Percentiles rank a stretch among this genome's conserved stretches.
Conservation (phyloP, 2,797 vertebrate species). For the Phataginus tetradactyla region DNA sequence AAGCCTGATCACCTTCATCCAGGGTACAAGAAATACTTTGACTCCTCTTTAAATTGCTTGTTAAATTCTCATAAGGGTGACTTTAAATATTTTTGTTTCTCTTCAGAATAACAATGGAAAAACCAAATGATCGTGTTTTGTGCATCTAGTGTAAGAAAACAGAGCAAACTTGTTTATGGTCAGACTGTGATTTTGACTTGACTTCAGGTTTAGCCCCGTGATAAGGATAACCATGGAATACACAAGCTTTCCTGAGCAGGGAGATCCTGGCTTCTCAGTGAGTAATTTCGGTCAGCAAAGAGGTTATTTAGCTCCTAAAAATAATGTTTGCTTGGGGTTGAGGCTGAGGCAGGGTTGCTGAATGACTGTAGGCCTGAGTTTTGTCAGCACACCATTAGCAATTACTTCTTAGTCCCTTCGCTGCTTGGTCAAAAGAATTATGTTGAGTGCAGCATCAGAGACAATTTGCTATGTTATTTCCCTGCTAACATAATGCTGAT, state of each 20-base stretch:
- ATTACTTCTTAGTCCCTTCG: conserved; percentile 65
- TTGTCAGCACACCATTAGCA: conserved; percentile 23
- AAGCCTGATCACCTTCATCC: conserved; percentile 26
- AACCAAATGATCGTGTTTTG: conserved; percentile 52
- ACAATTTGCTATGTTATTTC: conserved; percentile 63
- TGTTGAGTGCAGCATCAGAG: conserved; percentile 66
- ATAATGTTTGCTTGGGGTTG: conserved; percentile 63
- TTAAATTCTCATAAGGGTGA: conserved; percentile 32
- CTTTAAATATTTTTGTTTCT: conserved; percentile 70
- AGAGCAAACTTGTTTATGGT: conserved; percentile 73
- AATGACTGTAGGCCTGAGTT: conserved; percentile 38
- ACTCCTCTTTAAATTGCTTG: conserved; percentile 40
- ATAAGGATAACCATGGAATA: conserved; percentile 47
- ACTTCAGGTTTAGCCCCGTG: conserved; percentile 32
- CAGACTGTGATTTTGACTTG: conserved; percentile 60
- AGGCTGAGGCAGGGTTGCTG: conserved; percentile 36
- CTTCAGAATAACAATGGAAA: conserved; percentile 54
- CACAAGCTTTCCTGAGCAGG: conserved; percentile 32
- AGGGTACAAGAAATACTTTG: conserved; percentile 49
- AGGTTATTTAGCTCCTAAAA: conserved; percentile 76
- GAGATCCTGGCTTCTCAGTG: conserved; percentile 62
- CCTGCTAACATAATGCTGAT: neutral
- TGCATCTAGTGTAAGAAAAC: conserved; percentile 73
- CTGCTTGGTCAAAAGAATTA: conserved; percentile 64
- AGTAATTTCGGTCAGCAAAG: conserved; percentile 70